Base-by-base conservation (phyloP, 2,888 invertebrate species). In the Chironomus riparius region DNA sequence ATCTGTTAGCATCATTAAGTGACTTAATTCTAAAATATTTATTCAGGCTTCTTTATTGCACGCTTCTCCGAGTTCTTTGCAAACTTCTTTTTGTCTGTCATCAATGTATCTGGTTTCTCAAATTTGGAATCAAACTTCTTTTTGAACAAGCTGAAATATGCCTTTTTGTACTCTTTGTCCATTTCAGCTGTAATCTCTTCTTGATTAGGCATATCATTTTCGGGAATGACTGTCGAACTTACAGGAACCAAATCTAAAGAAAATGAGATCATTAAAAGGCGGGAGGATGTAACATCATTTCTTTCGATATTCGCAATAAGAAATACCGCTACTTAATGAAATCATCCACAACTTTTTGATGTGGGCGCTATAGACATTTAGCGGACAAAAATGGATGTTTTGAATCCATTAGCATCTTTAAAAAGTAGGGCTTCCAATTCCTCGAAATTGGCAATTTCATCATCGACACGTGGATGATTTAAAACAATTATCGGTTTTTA, bases 51-150 rank as follows among this genome's bases (percentile, higher is more conserved):
- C 62, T 61, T 62, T 15, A 47, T 47, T n/a, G 15, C 15, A 56
- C n/a, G n/a, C 28, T 71, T 71, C 13, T 47, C 71, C n/a, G 22
- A 22, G 38, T 18, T 73, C 38, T 73, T 73, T 12, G n/a, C 28
- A 61, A 73, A 73, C n/a, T 73, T 73, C 62, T 73, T 73, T 62
- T 73, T 73, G 62, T 73, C 47, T 18, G 76, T 76, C 38, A 76
- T 18, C 18, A 76, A 38, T 6, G 76, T 76, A 21, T 76, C 76
- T 18, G 76, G 68, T 13, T 76, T 76, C 22, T 76, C 76, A 4
- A 76, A 68, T 68, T 76, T 76, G 7, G 65, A 6, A 62, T 68
- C 47, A 10, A 62, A 62, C 56, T 76, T 76, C 22, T 76, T 76
- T 10, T 47, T 47, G 15, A 68, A 76, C 1, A 76, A 62, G 12